Evolutionary conservation across 2,888 invertebrate species (phyloP), one percentile per base, ranked within the genome.

Genomic region (Dyspetes luteomarginatus): DNA sequence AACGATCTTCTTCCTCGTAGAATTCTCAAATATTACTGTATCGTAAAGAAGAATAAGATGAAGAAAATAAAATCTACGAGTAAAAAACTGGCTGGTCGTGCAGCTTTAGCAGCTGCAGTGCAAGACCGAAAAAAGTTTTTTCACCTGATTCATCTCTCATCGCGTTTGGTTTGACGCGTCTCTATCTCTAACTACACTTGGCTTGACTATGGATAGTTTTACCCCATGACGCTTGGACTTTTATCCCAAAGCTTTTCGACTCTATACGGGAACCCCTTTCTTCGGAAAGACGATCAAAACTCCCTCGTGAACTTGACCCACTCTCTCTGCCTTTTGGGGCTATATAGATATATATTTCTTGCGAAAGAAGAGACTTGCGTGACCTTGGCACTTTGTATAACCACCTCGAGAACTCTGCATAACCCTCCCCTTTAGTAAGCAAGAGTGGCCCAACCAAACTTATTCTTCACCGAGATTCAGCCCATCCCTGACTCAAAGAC

Each of bases 51-150:
- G 12, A 48, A 26, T 24, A 24, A 52, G 43, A 75, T 22, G 43
- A 71, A 67, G 30, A 52, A 45, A 62, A 43, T 24, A 55, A 72
- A 82, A 83, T 80, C 82, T 73, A 77, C 76, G 76, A 73, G 58
- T 56, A 19, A 64, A 73, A 72, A 73, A 62, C 62, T 71, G 36
- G 52, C 24, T 65, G 65, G 4, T 52, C 17, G 55, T 48, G 65
- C 30, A 71, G 68, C 72, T 65, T 48, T 80, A 69, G 56, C 71
- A 81, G 78, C 80, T 80, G 50, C 17, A n/a, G n/a, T n/a, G 55
- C 65, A 43, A 30, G 48, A 52, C 73, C 78, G 72, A 72, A 85
- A 73, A 89, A 89, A 82, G n/a, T n/a, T 88, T 89, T 85, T 83
- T 85, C 84, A 85, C 85, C 83, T 76, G 79, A 85, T 84, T 79